Percentiles rank a stretch among this genome's conserved stretches.
Conservation (phyloP, 1,140 invertebrate species). For the Zaprionus ghesquierei region DNA sequence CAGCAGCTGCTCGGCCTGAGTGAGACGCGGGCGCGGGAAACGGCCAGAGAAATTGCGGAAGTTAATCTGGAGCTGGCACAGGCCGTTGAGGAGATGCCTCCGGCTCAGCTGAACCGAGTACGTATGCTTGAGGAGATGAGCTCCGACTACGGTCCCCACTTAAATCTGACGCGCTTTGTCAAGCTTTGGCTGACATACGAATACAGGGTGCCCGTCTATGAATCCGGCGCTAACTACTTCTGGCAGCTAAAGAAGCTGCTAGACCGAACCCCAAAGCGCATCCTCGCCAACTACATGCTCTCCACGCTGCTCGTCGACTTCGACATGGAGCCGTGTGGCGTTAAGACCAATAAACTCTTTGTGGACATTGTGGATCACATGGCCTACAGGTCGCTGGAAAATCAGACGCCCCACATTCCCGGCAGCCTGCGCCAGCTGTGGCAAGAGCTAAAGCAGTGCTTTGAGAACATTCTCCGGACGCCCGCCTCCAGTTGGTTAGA, state of each 20-base stretch:
- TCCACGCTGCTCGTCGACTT: slow-evolving; percentile 84
- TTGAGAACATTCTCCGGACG: slow-evolving; percentile 37
- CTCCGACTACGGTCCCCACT: slow-evolving; percentile 64
- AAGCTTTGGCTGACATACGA: slow-evolving; percentile 57
- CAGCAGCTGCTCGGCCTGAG: slow-evolving; percentile 45
- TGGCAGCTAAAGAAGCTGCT: slow-evolving; percentile 82
- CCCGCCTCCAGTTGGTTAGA: slow-evolving; percentile 46
- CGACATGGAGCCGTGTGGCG: slow-evolving; percentile 40
- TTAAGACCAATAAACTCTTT: slow-evolving; percentile 46
- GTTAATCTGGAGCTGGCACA: slow-evolving; percentile 24
- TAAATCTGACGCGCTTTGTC: slow-evolving; percentile 71
- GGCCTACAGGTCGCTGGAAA: slow-evolving; percentile 45
- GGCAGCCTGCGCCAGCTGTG: slow-evolving; percentile 51
- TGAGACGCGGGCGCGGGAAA: slow-evolving; percentile 14
- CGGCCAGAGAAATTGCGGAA: slow-evolving; percentile 34
- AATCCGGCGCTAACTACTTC: slow-evolving; percentile 73
- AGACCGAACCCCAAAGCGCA: slow-evolving; percentile 79
- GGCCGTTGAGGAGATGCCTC: slow-evolving; percentile 35
- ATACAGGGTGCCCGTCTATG: slow-evolving; percentile 64
- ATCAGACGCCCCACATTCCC: slow-evolving; percentile 52
- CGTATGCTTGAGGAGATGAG: slow-evolving; percentile 54
- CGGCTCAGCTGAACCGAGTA: slow-evolving; percentile 49
- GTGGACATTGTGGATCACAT: slow-evolving; percentile 63
- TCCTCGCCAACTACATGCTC: slow-evolving; percentile 88
- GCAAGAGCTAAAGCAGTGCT: slow-evolving; percentile 57